Evolutionary conservation across 2,888 invertebrate genomes (phyloP), one percentile per base, ranked within the genome.

Genomic region (Abscondita cerata): DNA sequence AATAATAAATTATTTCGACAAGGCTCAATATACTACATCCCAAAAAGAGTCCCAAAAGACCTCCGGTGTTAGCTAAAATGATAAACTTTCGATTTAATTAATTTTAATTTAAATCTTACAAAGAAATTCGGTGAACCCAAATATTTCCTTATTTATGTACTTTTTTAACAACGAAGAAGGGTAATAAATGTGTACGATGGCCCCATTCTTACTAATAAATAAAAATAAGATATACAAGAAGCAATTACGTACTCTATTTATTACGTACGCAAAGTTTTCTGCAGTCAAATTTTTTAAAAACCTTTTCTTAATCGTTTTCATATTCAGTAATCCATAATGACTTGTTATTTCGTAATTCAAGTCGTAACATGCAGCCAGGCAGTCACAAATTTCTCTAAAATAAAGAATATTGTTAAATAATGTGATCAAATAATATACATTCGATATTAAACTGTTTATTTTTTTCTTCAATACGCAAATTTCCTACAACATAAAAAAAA

Each of bases 51-150:
- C 91, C 90, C 9, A 92, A 80, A 1, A 92, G 80, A 0, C 91
- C 92, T 15, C 92, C 91, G 0, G 89, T 90, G 74, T 59, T 59
- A 5, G 59, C 59, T 59, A 25, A 13, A 53, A 55, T 3, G 11
- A 25, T 33, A 25, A 12, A 1, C n/a, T 41, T 8, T 15, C 2
- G 3, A 11, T 25, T 15, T 53, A 25, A 6, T 15, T 2, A 48
- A 48, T 12, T 25, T 13, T 6, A n/a, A 33, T 2, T 18, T n/a
- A n/a, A n/a, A 73, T 85, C 88, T 86, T 81, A 91, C 92, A 91
- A 36, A 92, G 77, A 74, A 92, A 89, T 76, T 92, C 91, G 0
- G 91, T 90, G 36, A 91, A 86, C 25, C 90, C 90, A 74, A 90
- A 91, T 70, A 91, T 84, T 75, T 89, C 89, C 38, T 87, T 89